A percentile compares a stretch with the other conserved stretches of the same genome.
phyloP scores from a whole-genome alignment of 2,888 invertebrate species.

The Argyresthia goedartella region DNA sequence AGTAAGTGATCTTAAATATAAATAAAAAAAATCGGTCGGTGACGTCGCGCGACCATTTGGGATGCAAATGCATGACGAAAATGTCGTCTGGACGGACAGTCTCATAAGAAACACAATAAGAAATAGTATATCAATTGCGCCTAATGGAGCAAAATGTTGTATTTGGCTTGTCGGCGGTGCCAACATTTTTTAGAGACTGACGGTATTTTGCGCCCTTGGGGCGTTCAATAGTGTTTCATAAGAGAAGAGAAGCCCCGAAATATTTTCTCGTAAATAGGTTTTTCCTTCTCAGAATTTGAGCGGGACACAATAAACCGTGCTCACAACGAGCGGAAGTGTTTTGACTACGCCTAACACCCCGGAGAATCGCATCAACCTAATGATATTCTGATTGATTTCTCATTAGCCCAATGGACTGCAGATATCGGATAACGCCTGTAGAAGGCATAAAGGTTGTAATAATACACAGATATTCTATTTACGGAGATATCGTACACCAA shows the following conservation, averaged over 20 bases:
- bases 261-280: conserved; percentile 25
- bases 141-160: too few relatives aligned
- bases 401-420: neutral
- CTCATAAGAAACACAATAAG: conserved; percentile 2
- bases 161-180: too few relatives aligned
- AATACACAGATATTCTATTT: too few relatives aligned
- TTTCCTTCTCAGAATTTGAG: conserved; percentile 25
- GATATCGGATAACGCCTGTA: neutral
- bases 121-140: too few relatives aligned
- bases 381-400: neutral
- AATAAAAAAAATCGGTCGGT: neutral
- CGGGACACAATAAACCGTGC: conserved; percentile 9
- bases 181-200: too few relatives aligned
- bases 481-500: too few relatives aligned
- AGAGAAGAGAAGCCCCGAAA: too few relatives aligned
- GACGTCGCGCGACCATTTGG: neutral
- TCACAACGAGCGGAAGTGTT: neutral
- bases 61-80: too few relatives aligned
- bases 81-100: conserved; percentile 2
- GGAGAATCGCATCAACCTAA: neutral
- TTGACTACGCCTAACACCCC: neutral
- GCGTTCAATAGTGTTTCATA: too few relatives aligned
- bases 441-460: too few relatives aligned
- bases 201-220: too few relatives aligned
- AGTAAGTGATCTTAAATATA: too few relatives aligned